Evolutionary conservation across 2,113 vertebrate species (phyloP).

Genomic region (Equus quagga): DNA sequence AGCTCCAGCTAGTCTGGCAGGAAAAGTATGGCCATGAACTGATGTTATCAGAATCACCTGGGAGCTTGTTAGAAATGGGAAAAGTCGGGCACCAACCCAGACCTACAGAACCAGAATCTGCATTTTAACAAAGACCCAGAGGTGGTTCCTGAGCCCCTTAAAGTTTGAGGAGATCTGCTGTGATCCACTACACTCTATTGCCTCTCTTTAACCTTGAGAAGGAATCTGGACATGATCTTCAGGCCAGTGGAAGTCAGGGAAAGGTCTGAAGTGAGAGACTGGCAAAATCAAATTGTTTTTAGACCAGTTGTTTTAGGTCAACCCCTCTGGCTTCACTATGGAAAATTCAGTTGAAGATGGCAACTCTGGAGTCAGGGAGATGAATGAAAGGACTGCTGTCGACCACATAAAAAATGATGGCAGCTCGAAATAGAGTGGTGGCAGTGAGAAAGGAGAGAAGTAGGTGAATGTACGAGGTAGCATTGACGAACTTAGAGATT

Average conservation of each 20-base stretch:
- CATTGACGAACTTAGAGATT: neutral
- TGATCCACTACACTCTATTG: neutral
- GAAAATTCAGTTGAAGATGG: neutral
- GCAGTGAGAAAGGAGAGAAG: neutral
- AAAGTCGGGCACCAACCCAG: neutral
- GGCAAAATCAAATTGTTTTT: neutral
- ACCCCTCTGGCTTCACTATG: neutral
- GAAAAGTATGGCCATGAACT: neutral
- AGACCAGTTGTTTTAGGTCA: neutral
- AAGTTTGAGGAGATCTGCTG: neutral
- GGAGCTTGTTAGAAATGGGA: neutral
- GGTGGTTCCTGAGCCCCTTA: neutral
- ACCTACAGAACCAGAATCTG: neutral
- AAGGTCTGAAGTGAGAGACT: neutral
- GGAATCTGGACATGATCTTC: neutral
- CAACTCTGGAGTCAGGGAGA: too few species aligned
- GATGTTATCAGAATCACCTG: neutral
- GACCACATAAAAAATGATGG: neutral
- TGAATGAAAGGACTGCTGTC: neutral
- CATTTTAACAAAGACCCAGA: neutral
- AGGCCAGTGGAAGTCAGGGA: neutral
- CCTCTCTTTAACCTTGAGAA: neutral
- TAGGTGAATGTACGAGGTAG: neutral
- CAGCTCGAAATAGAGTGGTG: too few species aligned
- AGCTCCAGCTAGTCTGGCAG: neutral